Conservation (phyloP, 2,113 vertebrate genomes). For the Eira barbara region DNA sequence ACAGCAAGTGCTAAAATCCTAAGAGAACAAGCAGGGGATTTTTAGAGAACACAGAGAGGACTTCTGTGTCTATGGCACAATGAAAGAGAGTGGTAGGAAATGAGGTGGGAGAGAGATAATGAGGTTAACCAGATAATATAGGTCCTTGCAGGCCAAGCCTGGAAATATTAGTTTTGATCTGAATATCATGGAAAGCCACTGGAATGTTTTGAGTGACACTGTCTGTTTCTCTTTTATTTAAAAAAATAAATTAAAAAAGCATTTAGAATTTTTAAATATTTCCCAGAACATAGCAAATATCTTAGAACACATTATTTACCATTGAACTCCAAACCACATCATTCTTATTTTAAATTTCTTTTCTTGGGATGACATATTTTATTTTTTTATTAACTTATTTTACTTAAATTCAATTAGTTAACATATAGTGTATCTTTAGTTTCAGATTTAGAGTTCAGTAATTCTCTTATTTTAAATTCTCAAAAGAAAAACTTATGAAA, state of each 20-base stretch:
- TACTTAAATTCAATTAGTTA: background rate
- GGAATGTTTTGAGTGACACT: background rate
- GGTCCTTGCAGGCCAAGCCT: background rate
- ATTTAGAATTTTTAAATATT: background rate
- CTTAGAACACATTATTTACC: background rate
- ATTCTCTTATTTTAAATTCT: background rate
- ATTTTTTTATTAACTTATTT: background rate
- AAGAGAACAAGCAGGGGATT: background rate
- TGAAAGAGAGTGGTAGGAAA: background rate
- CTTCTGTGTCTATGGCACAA: background rate
- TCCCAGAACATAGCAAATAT: background rate
- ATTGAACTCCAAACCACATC: background rate
- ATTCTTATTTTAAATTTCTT: background rate
- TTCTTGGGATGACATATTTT: background rate
- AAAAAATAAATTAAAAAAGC: background rate
- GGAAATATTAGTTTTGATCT: background rate
- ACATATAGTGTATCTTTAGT: background rate
- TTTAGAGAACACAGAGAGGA: background rate
- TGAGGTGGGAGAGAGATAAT: background rate
- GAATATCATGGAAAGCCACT: background rate
- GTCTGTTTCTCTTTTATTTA: background rate
- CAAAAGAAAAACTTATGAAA: background rate
- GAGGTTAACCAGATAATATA: background rate
- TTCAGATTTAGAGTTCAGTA: background rate
- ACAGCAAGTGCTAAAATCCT: background rate